Conservation (phyloP, 2,113 vertebrate genomes). For the Sebastes fasciatus region DNA sequence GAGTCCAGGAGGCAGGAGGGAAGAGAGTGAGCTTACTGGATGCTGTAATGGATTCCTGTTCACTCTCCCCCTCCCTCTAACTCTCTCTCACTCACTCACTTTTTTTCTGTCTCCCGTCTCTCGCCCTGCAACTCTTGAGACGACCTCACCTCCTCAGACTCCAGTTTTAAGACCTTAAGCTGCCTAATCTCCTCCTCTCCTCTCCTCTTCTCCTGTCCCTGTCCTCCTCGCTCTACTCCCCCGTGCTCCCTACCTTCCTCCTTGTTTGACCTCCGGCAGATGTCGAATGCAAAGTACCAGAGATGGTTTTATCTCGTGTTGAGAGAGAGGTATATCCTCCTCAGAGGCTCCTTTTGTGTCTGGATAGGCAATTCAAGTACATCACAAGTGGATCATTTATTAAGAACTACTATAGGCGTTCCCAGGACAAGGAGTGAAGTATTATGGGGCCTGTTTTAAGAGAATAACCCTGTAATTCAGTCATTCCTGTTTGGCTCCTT, state of each 20-base stretch:
- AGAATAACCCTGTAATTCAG: conserved; percentile 44
- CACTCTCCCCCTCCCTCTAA: conserved; percentile 12
- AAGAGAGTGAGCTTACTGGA: conserved; percentile 61
- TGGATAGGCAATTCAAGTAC: conserved; percentile 45
- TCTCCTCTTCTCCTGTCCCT: conserved; percentile 29
- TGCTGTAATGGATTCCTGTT: conserved; percentile 71
- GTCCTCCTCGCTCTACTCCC: conserved; percentile 5
- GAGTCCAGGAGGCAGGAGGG: conserved; percentile 56
- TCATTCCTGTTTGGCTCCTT: conserved; percentile 36
- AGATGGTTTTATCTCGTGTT: conserved; percentile 26
- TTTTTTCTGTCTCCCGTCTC: conserved; percentile 8
- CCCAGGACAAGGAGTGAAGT: conserved; percentile 51
- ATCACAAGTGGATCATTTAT: conserved; percentile 57
- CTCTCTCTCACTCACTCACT: conserved; percentile 18
- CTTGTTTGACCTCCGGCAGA: conserved; percentile 45
- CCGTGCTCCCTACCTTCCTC: conserved; percentile 12
- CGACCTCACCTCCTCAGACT: conserved; percentile 63
- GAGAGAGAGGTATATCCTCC: conserved; percentile 37
- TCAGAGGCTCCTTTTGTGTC: conserved; percentile 49
- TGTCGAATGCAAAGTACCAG: conserved; percentile 45
- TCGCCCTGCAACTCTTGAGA: conserved; percentile 28
- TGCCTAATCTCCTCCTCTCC: conserved; percentile 58
- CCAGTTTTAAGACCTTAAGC: conserved; percentile 61
- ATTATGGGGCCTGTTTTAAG: conserved; percentile 49
- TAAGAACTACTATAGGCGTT: conserved; percentile 29